These are phyloP conservation scores for Acropora tenuis DNA, from an alignment of 64 coral and sea anemone species.

Conservation along the genomic window DNA sequence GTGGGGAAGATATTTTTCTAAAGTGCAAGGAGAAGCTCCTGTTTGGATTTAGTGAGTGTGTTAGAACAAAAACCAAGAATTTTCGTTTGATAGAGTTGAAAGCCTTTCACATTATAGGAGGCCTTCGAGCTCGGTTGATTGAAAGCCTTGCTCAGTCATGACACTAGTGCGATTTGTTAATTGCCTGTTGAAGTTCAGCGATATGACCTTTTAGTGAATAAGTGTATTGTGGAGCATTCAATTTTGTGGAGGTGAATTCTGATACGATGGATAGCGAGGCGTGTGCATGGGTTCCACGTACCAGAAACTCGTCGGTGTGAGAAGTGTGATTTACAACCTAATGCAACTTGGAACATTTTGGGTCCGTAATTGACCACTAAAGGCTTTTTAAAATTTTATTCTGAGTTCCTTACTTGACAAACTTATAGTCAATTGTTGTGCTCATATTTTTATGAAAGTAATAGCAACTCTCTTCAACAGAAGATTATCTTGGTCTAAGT, in stretches of 20 bases:
- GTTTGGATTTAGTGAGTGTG: neutral
- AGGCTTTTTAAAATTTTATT: neutral
- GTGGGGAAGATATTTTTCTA: neutral
- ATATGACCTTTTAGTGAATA: neutral
- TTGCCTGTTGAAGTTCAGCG: neutral
- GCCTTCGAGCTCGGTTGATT: neutral
- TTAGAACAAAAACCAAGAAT: neutral
- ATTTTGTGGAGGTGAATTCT: neutral
- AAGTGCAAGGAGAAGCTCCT: neutral
- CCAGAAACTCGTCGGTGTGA: too few relatives aligned
- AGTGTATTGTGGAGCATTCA: neutral
- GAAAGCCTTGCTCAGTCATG: neutral
- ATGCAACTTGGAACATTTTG: neutral
- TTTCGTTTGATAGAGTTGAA: neutral
- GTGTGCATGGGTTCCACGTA: neutral
- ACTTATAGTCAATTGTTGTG: neutral
- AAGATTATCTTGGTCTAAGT: neutral
- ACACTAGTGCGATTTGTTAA: neutral
- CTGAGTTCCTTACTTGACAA: neutral
- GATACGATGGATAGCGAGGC: neutral
- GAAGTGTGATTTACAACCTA: neutral
- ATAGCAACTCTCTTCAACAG: neutral
- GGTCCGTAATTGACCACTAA: neutral
- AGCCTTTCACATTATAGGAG: neutral
- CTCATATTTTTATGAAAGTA: neutral